Evolutionary conservation across 2,113 vertebrate species (phyloP).

Genomic region (Phainopepla nitens): DNA sequence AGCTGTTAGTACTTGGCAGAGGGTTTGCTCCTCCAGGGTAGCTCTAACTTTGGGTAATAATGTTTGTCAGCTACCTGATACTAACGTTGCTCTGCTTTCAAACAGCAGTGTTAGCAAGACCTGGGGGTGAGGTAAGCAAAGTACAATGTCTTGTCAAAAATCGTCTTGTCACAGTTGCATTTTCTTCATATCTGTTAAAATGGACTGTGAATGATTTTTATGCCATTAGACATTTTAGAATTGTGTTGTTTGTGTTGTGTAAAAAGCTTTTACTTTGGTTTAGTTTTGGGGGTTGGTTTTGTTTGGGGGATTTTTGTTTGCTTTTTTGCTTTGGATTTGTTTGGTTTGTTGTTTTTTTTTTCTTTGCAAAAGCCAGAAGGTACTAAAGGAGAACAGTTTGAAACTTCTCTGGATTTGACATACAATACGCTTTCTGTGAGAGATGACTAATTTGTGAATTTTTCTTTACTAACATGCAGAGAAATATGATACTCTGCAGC

Average conservation of each 20-base stretch:
- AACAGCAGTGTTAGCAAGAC: slow-evolving; percentile 79
- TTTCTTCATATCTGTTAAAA: background rate
- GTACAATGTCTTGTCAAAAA: slow-evolving; percentile 57
- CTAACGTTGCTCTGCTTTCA: slow-evolving; percentile 82
- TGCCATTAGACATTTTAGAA: background rate
- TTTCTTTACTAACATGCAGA: background rate
- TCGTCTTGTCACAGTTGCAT: background rate
- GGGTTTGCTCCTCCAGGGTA: slow-evolving; percentile 69
- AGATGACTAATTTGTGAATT: background rate
- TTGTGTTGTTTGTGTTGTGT: background rate
- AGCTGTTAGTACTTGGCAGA: slow-evolving; percentile 75
- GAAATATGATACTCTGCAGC: background rate
- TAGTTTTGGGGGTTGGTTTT: background rate
- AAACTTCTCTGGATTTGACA: background rate
- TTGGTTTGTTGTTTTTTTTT: background rate
- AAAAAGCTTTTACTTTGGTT: background rate
- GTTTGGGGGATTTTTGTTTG: background rate
- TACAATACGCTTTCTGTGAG: background rate
- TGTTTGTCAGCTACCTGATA: slow-evolving; percentile 81
- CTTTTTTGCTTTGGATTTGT: background rate
- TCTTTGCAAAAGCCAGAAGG: background rate
- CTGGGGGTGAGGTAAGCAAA: slow-evolving; percentile 86
- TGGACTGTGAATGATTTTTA: background rate
- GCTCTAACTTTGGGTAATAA: slow-evolving; percentile 72
- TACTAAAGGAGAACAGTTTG: background rate